Evolutionary conservation across 2,888 invertebrate species (phyloP).

Genomic region (Brachyopa scutellaris): DNA sequence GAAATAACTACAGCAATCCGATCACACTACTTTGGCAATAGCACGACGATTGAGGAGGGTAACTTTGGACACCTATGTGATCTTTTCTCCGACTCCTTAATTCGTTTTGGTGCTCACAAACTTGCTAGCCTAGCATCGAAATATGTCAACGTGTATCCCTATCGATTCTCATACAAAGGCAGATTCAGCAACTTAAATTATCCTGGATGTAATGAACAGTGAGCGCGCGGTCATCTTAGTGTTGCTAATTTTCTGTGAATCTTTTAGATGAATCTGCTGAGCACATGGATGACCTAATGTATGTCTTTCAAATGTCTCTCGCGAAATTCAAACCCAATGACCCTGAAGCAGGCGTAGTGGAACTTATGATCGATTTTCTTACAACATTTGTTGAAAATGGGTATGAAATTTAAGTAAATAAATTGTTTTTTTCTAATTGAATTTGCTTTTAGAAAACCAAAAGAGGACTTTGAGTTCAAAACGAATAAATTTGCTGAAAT

Average conservation of each 20-base stretch:
- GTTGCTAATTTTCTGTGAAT: background rate
- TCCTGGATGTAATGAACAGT: conserved; percentile 37
- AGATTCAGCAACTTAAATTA: conserved; percentile 80
- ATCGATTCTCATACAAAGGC: conserved; percentile 82
- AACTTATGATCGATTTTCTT: conserved; percentile 81
- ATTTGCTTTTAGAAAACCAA: conserved; percentile 29
- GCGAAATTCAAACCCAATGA: conserved; percentile 79
- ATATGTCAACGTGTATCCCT: conserved; percentile 82
- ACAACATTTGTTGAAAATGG: conserved; percentile 82
- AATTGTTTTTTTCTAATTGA: background rate
- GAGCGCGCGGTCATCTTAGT: too few species aligned
- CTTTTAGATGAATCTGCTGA: conserved; percentile 76
- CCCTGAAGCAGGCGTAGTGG: conserved; percentile 81
- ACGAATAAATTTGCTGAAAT: conserved; percentile 27
- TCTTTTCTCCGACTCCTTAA: conserved; percentile 82
- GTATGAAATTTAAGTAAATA: conserved; percentile 73
- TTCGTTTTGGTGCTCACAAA: conserved; percentile 82
- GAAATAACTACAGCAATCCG: conserved; percentile 44
- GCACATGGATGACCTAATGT: conserved; percentile 83
- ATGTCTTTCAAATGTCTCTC: conserved; percentile 80
- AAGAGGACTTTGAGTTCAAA: conserved; percentile 25
- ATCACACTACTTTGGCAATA: conserved; percentile 64
- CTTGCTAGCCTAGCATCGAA: conserved; percentile 82
- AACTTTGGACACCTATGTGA: conserved; percentile 75
- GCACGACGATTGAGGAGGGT: background rate